A percentile compares a stretch with the other conserved stretches of the same genome.
phyloP scores from a whole-genome alignment of 1,140 invertebrate species.

The Plutomurus gul region DNA sequence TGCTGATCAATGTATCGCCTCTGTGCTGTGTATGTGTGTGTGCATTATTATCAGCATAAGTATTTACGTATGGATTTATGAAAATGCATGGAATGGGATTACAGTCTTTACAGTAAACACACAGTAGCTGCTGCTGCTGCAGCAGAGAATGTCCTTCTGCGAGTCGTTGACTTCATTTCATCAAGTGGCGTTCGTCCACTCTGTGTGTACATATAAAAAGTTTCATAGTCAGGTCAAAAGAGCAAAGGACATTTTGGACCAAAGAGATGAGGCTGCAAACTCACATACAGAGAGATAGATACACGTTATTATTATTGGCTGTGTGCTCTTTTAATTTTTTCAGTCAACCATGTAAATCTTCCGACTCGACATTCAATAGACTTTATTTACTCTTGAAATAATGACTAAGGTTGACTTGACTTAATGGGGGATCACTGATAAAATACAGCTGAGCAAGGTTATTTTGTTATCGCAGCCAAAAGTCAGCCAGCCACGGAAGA shows the following conservation, averaged over 20 bases:
- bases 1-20: too few species aligned
- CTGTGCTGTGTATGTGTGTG: too few species aligned
- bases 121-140: too few species aligned
- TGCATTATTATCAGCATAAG: too few species aligned
- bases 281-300: not conserved
- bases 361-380: conserved; percentile 24
- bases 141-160: not conserved
- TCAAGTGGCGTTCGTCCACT: too few species aligned
- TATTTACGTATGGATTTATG: too few species aligned
- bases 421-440: conserved; percentile 3
- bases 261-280: too few species aligned
- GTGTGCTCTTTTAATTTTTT: not conserved
- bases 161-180: conserved; percentile 11
- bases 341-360: conserved; percentile 19
- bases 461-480: not conserved
- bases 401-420: not conserved
- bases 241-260: not conserved
- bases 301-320: not conserved
- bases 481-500: too few species aligned
- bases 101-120: too few species aligned
- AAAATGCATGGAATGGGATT: too few species aligned
- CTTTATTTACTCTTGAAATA: conserved; percentile 20
- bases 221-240: not conserved
- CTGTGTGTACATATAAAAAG: not conserved
- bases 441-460: conserved; percentile 26